Conservation (phyloP, 2,888 invertebrate species). For the Cylloceria caligata region DNA sequence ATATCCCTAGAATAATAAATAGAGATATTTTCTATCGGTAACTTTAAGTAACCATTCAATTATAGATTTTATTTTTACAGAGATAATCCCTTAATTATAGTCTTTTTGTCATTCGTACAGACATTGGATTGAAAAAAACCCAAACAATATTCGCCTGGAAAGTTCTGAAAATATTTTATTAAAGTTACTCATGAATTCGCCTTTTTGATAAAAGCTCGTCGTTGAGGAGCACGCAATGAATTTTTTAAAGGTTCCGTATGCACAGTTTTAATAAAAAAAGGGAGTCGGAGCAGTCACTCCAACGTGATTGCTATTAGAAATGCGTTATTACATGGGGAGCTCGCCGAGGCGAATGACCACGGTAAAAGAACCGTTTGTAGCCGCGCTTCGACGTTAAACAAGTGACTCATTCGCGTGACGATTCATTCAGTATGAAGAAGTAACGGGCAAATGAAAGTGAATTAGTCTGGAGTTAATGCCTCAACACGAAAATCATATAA, state of each 20-base stretch:
- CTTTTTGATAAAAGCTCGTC: conserved; percentile 43
- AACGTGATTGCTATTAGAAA: conserved; percentile 47
- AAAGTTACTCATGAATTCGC: neutral
- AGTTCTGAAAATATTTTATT: conserved; percentile 23
- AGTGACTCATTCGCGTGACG: conserved; percentile 50
- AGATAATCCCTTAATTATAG: neutral
- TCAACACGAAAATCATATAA: neutral
- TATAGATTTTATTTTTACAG: no score
- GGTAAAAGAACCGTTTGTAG: conserved; percentile 50
- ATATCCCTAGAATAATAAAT: no score
- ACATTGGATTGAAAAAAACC: neutral
- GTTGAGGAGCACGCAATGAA: conserved; percentile 40
- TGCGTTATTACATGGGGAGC: conserved; percentile 33
- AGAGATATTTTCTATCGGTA: no score
- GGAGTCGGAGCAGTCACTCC: conserved; percentile 1
- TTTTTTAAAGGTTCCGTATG: conserved; percentile 26
- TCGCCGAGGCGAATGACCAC: conserved; percentile 49
- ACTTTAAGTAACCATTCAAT: no score
- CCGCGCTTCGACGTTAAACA: conserved; percentile 14
- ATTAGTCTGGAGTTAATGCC: conserved; percentile 26
- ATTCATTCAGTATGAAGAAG: conserved; percentile 20
- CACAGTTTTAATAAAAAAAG: conserved; percentile 46
- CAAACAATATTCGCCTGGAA: conserved; percentile 12
- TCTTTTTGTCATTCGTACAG: neutral
- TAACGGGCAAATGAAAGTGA: conserved; percentile 43